Base-by-base conservation (phyloP, 2,113 vertebrate species). In the Epinephelus cyanopodus region DNA sequence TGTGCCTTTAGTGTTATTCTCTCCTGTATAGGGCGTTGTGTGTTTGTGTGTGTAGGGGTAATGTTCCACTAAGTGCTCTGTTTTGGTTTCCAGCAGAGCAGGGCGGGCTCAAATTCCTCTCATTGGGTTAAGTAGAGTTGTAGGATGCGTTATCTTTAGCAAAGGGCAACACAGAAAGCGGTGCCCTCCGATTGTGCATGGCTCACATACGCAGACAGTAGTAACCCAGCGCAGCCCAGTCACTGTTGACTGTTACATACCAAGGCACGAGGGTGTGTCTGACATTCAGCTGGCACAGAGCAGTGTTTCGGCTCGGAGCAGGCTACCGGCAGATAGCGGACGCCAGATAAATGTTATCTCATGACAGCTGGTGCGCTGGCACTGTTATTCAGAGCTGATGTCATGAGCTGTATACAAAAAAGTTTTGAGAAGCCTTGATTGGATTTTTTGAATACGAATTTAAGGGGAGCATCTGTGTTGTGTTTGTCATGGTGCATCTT, bases 91-190 rank as follows among this genome's bases (percentile, higher is more conserved):
- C 74, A 87, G 42, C 79, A 21, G 61, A 86, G 75, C 68, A 86
- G 73, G 66, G 69, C 23, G 50, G 77, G 72, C 79, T 89, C 81
- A 81, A 45, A 89, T 93, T 90, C 86, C 85, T 85, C 71, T 77
- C 71, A 50, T 68, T 79, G 72, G 87, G 63, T 87, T 69, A 57
- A 88, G 71, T 69, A 37, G 72, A 82, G 85, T 83, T 81, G 76
- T 79, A 60, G 74, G 79, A 73, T 82, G 82, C 37, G 61, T 90
- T 92, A 92, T 95, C 88, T 90, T 91, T 83, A 92, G 91, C 73
- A 74, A 75, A 89, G 74, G 66, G 61, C 87, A 81, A 52, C 67
- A 53, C 48, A 83, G 52, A 76, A 83, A 87, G 77, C 68, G 73
- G 67, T 79, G 58, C 62, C 81, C 82, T 78, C 70, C 79, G 52